Conservation (phyloP, 2,888 invertebrate species). For the Drymonia ruficornis region DNA sequence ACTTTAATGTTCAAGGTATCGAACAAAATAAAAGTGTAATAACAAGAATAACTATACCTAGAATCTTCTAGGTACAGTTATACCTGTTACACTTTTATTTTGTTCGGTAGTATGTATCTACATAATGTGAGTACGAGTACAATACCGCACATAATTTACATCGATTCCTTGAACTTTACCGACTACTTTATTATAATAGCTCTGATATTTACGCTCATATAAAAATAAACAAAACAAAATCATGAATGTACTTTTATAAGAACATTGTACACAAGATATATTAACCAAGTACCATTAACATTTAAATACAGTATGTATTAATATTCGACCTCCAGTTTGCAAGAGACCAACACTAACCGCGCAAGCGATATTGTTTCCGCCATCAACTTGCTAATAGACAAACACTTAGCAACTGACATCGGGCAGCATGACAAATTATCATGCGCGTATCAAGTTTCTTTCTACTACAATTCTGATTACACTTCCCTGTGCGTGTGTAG, state of each 20-base stretch:
- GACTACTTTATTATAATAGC: slow-evolving; percentile 7
- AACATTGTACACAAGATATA: slow-evolving; percentile 10
- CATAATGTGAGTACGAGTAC: neutral
- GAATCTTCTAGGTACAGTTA: too few relatives aligned
- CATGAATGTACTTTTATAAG: neutral
- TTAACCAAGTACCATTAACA: slow-evolving; percentile 29
- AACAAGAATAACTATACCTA: neutral
- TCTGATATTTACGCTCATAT: slow-evolving; percentile 1
- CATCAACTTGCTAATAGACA: slow-evolving; percentile 5
- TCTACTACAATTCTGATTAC: neutral
- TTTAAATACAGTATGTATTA: slow-evolving; percentile 27
- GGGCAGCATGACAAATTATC: neutral
- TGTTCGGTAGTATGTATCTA: too few relatives aligned
- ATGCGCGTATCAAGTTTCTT: neutral
- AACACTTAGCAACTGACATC: neutral
- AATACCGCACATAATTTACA: slow-evolving; percentile 3
- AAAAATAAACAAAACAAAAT: neutral
- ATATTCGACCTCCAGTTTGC: slow-evolving; percentile 28
- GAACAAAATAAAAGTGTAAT: neutral
- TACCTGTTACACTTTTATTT: too few relatives aligned
- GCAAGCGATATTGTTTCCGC: slow-evolving; percentile 13
- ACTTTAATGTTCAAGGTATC: slow-evolving; percentile 1
- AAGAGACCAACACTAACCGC: slow-evolving; percentile 9
- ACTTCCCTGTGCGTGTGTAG: neutral
- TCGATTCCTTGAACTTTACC: slow-evolving; percentile 6